Evolutionary conservation across 2,888 invertebrate species (phyloP).

Genomic region (Sesia apiformis): DNA sequence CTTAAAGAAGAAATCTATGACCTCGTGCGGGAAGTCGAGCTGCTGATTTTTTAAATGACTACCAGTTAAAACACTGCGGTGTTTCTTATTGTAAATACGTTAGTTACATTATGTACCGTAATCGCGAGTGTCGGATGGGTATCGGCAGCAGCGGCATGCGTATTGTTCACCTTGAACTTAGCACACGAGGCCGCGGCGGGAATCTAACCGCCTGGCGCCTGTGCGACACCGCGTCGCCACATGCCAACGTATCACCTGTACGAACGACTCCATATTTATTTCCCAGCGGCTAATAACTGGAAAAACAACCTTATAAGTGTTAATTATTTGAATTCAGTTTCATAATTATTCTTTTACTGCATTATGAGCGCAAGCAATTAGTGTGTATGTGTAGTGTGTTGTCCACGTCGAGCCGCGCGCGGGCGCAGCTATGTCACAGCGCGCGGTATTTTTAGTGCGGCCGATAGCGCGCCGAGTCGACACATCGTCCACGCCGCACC

Average conservation of each 20-base stretch:
- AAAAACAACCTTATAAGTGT: not conserved
- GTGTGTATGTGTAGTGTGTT: too few relatives aligned
- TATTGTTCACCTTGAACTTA: not conserved
- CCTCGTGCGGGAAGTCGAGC: too few relatives aligned
- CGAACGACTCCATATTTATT: too few relatives aligned
- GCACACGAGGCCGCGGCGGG: not conserved
- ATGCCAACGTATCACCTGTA: not conserved
- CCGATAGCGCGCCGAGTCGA: not conserved
- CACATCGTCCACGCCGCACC: conserved; percentile 2
- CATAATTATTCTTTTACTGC: not conserved
- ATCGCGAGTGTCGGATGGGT: too few relatives aligned
- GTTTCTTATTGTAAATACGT: too few relatives aligned
- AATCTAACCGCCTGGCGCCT: not conserved
- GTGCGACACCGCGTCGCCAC: not conserved
- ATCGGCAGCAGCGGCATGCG: not conserved
- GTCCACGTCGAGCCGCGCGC: too few relatives aligned
- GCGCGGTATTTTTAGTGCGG: conserved; percentile 7
- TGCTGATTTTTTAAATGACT: too few relatives aligned
- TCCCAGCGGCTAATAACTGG: not conserved
- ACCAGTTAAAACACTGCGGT: too few relatives aligned
- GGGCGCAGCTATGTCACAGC: not conserved
- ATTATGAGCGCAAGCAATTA: not conserved
- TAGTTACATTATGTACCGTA: too few relatives aligned
- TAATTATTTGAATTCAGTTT: not conserved
- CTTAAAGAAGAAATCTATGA: too few relatives aligned